Conservation (phyloP, 1,140 invertebrate species). For the Halesus radiatus region DNA sequence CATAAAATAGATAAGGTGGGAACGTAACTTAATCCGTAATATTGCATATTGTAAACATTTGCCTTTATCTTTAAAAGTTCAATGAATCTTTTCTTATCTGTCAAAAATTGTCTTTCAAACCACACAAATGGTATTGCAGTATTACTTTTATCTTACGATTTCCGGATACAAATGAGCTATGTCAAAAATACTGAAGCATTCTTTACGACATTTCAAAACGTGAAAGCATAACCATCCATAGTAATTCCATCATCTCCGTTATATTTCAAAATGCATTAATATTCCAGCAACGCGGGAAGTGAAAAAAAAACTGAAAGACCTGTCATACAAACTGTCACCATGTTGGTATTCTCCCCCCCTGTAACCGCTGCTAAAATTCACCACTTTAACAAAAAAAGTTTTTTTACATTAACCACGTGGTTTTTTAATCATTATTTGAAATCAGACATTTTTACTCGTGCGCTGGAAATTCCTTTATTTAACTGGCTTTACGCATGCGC, state of each 20-base stretch:
- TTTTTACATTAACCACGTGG: too few relatives aligned
- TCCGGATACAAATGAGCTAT: background rate
- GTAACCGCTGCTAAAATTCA: background rate
- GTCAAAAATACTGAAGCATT: background rate
- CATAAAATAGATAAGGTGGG: too few relatives aligned
- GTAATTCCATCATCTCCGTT: background rate
- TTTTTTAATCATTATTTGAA: too few relatives aligned
- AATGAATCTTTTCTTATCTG: too few relatives aligned
- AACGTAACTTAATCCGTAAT: too few relatives aligned
- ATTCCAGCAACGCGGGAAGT: background rate
- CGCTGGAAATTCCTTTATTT: background rate
- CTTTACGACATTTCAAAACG: background rate
- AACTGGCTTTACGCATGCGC: background rate
- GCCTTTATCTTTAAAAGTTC: too few relatives aligned
- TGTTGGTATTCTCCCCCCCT: background rate
- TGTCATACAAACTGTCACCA: too few relatives aligned
- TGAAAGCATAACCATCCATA: background rate
- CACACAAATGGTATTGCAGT: too few relatives aligned
- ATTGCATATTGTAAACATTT: too few relatives aligned
- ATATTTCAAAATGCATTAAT: constrained; percentile 7
- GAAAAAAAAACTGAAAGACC: too few relatives aligned
- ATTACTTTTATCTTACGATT: background rate
- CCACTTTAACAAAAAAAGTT: too few relatives aligned
- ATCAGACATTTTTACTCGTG: background rate
- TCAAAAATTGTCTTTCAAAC: too few relatives aligned